These are phyloP conservation scores for Alouatta palliata DNA, from an alignment of 2,113 vertebrate genomes.

Conservation along the genomic window DNA sequence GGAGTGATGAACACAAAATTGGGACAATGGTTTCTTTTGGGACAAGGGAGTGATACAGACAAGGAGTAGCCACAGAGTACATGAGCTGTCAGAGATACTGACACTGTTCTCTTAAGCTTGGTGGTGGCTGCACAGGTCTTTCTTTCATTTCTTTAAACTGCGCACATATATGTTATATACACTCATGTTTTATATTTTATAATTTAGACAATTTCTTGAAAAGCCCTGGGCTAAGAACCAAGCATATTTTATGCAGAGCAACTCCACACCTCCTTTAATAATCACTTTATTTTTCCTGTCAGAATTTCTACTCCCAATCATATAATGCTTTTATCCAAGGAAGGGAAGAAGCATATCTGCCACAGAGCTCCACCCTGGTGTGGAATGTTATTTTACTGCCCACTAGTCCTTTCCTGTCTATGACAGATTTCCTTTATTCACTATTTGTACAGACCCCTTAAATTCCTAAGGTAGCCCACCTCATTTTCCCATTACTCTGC, in stretches of 20 bases:
- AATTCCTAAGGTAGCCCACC: background rate
- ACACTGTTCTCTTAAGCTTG: background rate
- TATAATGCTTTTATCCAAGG: constrained; percentile 21
- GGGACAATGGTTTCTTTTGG: background rate
- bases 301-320: constrained; percentile 20
- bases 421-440: background rate
- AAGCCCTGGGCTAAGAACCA: background rate
- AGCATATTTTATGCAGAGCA: background rate
- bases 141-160: background rate
- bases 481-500: background rate
- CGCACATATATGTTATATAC: background rate
- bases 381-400: constrained; percentile 54
- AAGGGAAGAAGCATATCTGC: constrained; percentile 7
- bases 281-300: constrained; percentile 58
- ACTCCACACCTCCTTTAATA: constrained; percentile 23
- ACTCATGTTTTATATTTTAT: background rate
- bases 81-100: background rate
- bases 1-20: background rate
- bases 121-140: background rate
- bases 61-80: background rate
- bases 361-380: background rate
- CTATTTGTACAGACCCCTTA: background rate
- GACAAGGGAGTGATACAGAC: background rate
- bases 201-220: background rate
- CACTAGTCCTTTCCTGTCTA: constrained; percentile 45